Base-by-base conservation (phyloP, 2,797 vertebrate genomes). In the Hippopotamyrus pictus region DNA sequence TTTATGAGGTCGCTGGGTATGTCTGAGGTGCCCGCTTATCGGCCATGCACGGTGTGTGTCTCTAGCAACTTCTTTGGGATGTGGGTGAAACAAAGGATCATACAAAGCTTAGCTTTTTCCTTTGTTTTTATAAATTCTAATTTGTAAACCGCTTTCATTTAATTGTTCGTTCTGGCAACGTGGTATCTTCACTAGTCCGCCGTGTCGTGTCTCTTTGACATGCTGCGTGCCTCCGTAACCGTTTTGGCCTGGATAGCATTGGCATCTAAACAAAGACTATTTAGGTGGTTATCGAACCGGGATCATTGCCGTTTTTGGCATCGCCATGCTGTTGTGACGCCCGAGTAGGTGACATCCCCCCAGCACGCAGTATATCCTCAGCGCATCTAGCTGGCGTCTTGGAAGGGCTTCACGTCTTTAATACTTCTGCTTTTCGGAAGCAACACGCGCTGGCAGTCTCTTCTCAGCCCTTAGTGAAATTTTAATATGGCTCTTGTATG, bases 41-140 rank as follows among this genome's bases (percentile, higher is more conserved):
- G 88, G 91, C 79, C 76, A 88, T 87, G 90, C 65, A 94, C 94
- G 94, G 93, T 91, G 89, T 87, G 87, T 51, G 92, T 92, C 37
- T 79, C 19, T 44, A 41, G 73, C 73, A 79, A 44, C 33, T 79
- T 79, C 73, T 41, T 44, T 41, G 73, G 7, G 73, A 44, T 44
- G 73, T 44, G 73, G 17, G 41, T 37, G 73, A 79, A 79, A 44
- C 73, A 79, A 79, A 79, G 73, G 37, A 9, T 79, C 73, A 17
- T 79, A 79, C 73, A 7, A 33, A 7, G 37, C 73, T n/a, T 44
- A 79, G 17, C 37, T 41, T 17, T 3, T 73, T 37, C 4, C 29
- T 14, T 44, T 9, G 73, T 44, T 79, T 19, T 41, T 79, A 44
- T 19, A 7, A 7, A 44, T n/a, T 44, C 14, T 44, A 44, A n/a